Percentiles rank a stretch among this genome's conserved stretches.
Conservation (phyloP, 1,140 invertebrate species). For the Neuroterus valhalla region DNA sequence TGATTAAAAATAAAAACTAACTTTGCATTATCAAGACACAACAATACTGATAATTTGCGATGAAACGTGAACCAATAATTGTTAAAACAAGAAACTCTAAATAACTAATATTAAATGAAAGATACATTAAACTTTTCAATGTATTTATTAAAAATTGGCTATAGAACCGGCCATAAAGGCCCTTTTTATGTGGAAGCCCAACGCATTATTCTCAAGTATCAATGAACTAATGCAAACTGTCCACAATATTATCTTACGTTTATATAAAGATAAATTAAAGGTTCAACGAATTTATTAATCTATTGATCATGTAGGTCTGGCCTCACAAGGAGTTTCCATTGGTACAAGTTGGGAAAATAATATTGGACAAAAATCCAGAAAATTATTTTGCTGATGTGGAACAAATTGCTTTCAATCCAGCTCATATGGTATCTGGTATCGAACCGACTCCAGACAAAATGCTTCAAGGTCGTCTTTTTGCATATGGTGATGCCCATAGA, state of each 20-base stretch:
- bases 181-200: too few species aligned
- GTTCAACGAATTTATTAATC: background rate
- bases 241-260: background rate
- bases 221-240: too few species aligned
- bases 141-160: too few species aligned
- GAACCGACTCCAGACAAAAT: constrained; percentile 95
- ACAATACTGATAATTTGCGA: too few species aligned
- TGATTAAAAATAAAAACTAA: too few species aligned
- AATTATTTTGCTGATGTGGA: constrained; percentile 95
- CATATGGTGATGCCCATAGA: constrained; percentile 96
- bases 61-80: too few species aligned
- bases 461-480: constrained; percentile 94
- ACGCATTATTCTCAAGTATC: too few species aligned
- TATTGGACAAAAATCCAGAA: constrained; percentile 87
- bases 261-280: background rate
- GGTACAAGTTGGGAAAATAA: constrained; percentile 89
- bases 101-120: too few species aligned
- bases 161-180: too few species aligned
- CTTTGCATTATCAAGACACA: too few species aligned
- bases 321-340: constrained; percentile 90
- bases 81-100: too few species aligned
- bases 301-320: constrained; percentile 80
- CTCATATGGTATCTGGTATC: constrained; percentile 91
- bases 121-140: too few species aligned
- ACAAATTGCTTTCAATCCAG: constrained; percentile 92